Conservation (phyloP, 2,113 vertebrate genomes). For the Oreochromis tanganicae region DNA sequence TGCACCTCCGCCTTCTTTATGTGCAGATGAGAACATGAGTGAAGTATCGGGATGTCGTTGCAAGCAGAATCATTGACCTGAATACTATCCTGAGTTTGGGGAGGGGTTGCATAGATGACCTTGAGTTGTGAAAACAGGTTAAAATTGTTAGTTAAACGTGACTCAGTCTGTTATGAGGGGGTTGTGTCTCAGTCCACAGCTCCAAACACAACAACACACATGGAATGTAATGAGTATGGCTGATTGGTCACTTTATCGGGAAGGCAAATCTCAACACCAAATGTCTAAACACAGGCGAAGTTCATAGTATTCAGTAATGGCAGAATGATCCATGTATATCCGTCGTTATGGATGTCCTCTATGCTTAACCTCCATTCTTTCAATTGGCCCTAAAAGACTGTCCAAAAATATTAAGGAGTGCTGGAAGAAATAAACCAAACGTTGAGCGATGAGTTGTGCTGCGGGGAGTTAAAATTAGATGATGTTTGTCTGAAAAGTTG, state of each 20-base stretch:
- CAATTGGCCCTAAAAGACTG: neutral
- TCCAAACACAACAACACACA: neutral
- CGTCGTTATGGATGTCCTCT: neutral
- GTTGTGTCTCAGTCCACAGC: neutral
- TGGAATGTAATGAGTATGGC: conserved; percentile 32
- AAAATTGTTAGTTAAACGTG: neutral
- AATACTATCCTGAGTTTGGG: conserved; percentile 40
- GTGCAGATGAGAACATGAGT: neutral
- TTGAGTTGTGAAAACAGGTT: neutral
- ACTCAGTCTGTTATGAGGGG: neutral
- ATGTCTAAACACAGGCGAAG: neutral
- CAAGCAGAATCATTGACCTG: neutral
- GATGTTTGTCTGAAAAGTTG: neutral
- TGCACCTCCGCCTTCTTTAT: neutral
- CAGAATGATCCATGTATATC: neutral
- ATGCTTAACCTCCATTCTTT: neutral
- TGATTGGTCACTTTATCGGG: neutral
- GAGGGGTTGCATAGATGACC: conserved; percentile 49
- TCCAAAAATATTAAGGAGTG: neutral
- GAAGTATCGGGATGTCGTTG: neutral
- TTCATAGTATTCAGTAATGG: neutral
- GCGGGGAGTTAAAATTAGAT: neutral
- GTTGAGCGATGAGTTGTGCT: neutral
- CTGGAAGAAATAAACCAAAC: neutral
- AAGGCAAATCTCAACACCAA: neutral